Conservation (phyloP, 2,113 vertebrate species). For the Glaucomys volans region DNA sequence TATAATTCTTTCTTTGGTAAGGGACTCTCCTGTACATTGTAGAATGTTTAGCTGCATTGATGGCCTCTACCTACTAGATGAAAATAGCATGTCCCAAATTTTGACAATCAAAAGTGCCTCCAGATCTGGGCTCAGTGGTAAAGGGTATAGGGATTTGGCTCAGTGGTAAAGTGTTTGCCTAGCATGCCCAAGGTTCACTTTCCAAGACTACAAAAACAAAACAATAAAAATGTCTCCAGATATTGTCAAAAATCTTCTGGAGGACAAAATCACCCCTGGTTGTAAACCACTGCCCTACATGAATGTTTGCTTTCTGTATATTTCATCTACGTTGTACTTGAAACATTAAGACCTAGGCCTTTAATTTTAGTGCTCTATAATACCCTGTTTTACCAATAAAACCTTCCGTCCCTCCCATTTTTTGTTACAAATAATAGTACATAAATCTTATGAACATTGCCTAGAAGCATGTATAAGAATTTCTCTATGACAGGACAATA, state of each 20-base stretch:
- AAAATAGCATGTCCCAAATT: neutral
- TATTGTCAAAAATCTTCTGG: neutral
- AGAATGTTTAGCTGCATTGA: neutral
- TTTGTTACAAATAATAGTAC: neutral
- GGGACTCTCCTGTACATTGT: neutral
- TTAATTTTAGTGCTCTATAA: neutral
- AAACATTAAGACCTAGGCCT: neutral
- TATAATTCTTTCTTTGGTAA: neutral
- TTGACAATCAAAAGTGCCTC: neutral
- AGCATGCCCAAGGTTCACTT: too few species aligned
- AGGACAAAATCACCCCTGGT: neutral
- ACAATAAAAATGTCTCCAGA: neutral
- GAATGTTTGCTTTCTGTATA: neutral
- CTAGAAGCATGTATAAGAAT: neutral
- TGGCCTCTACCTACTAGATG: neutral
- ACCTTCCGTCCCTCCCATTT: neutral
- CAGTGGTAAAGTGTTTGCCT: too few species aligned
- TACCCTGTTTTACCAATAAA: neutral
- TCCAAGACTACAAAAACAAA: too few species aligned
- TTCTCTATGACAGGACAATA: neutral
- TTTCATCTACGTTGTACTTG: neutral
- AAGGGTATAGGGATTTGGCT: too few species aligned
- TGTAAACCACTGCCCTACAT: neutral
- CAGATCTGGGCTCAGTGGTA: too few species aligned
- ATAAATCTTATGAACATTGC: constrained; percentile 11